A percentile compares a stretch with the other conserved stretches of the same genome.
Conservation (phyloP, 2,797 vertebrate genomes). For the Artibeus lituratus region DNA sequence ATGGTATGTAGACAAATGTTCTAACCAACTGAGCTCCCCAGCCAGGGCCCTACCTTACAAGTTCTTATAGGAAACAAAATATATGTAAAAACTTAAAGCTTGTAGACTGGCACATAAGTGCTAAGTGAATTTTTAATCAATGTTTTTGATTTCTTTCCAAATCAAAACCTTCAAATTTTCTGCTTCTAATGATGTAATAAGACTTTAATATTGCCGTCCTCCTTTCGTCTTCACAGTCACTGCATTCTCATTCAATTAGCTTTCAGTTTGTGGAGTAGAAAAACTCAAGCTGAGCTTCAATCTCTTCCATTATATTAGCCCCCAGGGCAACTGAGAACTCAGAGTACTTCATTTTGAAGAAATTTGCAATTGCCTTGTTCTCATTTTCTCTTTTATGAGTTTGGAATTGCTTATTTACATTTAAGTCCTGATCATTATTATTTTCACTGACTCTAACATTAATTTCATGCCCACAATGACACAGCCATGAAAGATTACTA, state of each 20-base stretch:
- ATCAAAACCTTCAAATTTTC: constrained; percentile 6
- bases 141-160: constrained; percentile 15
- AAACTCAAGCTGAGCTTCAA: background rate
- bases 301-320: background rate
- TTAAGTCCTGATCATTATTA: background rate
- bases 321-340: background rate
- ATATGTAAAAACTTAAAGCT: background rate
- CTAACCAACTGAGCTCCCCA: background rate
- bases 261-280: background rate
- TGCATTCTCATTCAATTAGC: background rate
- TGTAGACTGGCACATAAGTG: background rate
- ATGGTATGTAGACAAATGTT: background rate
- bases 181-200: background rate
- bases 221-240: background rate
- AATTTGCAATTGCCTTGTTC: background rate
- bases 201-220: background rate
- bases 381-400: constrained; percentile 31
- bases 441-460: background rate
- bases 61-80: constrained; percentile 11
- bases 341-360: background rate
- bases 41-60: background rate
- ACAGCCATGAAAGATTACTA: background rate
- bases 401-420: constrained; percentile 24
- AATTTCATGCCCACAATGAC: background rate
- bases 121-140: background rate